Percentiles rank a stretch among this genome's conserved stretches.
Conservation (phyloP, 2,888 invertebrate genomes). For the Drosophila prostipennis region DNA sequence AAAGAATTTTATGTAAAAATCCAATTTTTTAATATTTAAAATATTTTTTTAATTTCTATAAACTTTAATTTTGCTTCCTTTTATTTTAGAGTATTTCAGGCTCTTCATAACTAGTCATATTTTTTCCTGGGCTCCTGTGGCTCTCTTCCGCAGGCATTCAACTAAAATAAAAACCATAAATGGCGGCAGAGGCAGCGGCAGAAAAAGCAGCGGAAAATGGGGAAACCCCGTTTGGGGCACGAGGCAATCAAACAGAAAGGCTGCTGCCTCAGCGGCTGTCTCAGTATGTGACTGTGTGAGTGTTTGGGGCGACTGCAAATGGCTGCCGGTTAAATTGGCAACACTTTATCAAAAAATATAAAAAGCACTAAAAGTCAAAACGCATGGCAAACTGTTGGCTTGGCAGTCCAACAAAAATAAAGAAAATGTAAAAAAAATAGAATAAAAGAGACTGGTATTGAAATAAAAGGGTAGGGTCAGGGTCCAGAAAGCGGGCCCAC, state of each 20-base stretch:
- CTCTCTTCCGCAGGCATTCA: constrained; percentile 44
- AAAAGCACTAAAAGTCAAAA: constrained; percentile 76
- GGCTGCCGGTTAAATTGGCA: constrained; percentile 78
- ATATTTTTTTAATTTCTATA: too few relatives aligned
- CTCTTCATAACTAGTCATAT: background rate
- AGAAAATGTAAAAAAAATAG: constrained; percentile 12
- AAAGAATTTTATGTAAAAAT: too few relatives aligned
- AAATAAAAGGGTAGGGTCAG: constrained; percentile 17
- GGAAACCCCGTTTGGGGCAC: constrained; percentile 37
- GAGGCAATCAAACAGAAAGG: constrained; percentile 75
- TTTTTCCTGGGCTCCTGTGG: constrained; percentile 9
- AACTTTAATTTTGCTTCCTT: too few relatives aligned
- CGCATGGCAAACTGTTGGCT: constrained; percentile 63
- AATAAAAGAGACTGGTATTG: constrained; percentile 34
- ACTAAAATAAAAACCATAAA: constrained; percentile 73
- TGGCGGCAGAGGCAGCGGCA: constrained; percentile 28
- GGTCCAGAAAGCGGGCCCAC: constrained; percentile 24
- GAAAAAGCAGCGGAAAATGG: constrained; percentile 60
- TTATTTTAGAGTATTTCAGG: constrained; percentile 9
- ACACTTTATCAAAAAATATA: constrained; percentile 79
- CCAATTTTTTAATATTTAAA: too few relatives aligned
- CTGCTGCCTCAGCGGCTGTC: constrained; percentile 44
- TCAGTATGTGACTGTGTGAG: constrained; percentile 13
- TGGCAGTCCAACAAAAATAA: constrained; percentile 27
- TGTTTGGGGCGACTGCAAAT: constrained; percentile 50